Base-by-base conservation (phyloP, 2,888 invertebrate species). In the Geotrupes spiniger region DNA sequence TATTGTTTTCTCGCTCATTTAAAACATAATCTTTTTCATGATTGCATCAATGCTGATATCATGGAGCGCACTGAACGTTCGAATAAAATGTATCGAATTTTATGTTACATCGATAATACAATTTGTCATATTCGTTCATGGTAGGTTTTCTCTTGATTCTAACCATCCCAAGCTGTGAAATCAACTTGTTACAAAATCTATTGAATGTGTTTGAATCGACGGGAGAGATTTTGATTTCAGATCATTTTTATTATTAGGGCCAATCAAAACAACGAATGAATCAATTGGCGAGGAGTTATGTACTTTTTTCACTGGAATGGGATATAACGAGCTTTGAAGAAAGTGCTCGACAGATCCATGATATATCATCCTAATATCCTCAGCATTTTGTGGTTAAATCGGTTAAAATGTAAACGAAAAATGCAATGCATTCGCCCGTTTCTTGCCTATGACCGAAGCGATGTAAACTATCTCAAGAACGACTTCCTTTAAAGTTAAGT, bases 21-120 rank as follows among this genome's bases (percentile, higher is more conserved):
- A 4, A 82, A 1, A 87, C 84, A 86, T 88, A 89, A 51, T 86
- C 82, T 51, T 84, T 82, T 11, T 80, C 78, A 63, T 96, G 95
- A 58, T 95, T 89, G 94, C 95, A 96, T 54, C 1, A 88, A 74
- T 2, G 92, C 86, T 0, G 90, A 81, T 26, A 94, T 75, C 84
- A 89, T 89, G 0, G 91, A 87, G 96, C 95, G 71, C 83, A 92
- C 33, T 80, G 64, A 0, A 92, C 76, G 16, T 77, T 70, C 0
- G 92, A 88, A 71, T 92, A 94, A 28, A 97, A 75, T 46, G 83
- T 82, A 1, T 86, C 78, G 2, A 93, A 70, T 51, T 85, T 80
- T 1, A 90, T 82, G 62, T 89, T 84, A 43, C 87, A 64, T 1
- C 97, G 96, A 16, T 79, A 76, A 1, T 74, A 11, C 14, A 1